Base-by-base conservation (phyloP, 2,888 invertebrate species). In the Aphodius granarius region DNA sequence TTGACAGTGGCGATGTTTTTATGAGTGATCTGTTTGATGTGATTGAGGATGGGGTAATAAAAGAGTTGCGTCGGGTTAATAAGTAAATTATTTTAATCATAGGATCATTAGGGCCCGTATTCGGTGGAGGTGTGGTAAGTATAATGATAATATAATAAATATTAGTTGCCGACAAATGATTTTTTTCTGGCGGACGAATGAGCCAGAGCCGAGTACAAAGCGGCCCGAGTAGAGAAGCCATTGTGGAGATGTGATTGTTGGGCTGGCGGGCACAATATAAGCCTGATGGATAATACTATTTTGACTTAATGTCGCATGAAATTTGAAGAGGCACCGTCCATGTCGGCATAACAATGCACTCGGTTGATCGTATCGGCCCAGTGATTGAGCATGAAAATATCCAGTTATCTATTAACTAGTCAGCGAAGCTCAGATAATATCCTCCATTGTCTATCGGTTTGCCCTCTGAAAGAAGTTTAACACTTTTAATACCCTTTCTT, bases 281-380 rank as follows among this genome's bases (percentile, higher is more conserved):
- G 43, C 43, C 43, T 43, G 43, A 43, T 43, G 85, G 84, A 86
- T 86, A 85, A 86, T 83, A 84, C 85, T 86, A 86, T 86, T 86
- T 85, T 86, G 85, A 85, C 83, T 86, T 86, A 87, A 87, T 85
- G 86, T 86, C 86, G 87, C 87, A 86, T 87, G 86, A 87, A 87
- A 87, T 86, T 86, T 85, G 84, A 86, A 86, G 85, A 85, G 85
- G 85, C 85, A 84, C 81, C 83, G 82, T 83, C 85, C 84, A 85
- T 84, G 85, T 85, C 85, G 86, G 85, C 83, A 84, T 83, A 84
- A 85, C 85, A 84, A 85, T 85, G 83, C 83, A 85, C 81, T 84
- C 83, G 79, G 79, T 83, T 84, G 86, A 86, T 86, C 85, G 83
- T 86, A 86, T 86, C 86, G 83, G 83, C 9, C 73, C 81, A 83